Base-by-base conservation (phyloP, 2,113 vertebrate species). In the Indri indri region DNA sequence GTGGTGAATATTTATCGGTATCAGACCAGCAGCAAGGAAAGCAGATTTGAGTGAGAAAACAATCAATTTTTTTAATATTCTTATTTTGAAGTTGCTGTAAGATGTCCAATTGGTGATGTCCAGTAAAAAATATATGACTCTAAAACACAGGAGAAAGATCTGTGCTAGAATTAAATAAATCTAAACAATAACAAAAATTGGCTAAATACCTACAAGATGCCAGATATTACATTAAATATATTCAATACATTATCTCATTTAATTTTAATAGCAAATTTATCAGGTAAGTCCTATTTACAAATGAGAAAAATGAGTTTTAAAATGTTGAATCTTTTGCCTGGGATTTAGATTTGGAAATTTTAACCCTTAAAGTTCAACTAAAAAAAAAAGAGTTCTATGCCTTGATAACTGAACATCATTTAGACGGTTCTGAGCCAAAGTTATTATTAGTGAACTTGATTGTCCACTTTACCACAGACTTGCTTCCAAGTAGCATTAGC, bases 361-460 rank as follows among this genome's bases (percentile, higher is more conserved):
- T 68, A 34, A 85, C 13, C 87, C 42, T 93, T 63, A 37, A 74
- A 68, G 25, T 34, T 54, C 71, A 40, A 68, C 82, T 32, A 50
- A 6, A 23, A 34, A 23, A 30, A 45, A 20, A 82, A 87, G 14
- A 30, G 9, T 32, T n/a, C 3, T 42, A 80, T 13, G 30, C 16
- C 10, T 73, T 76, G 16, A 81, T 65, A 91, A 80, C 37, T 70
- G 92, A 86, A 86, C 37, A 87, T 40, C 70, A 88, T 71, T 97
- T 90, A 66, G n/a, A 93, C 40, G 91, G 77, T 86, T 61, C 45
- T 47, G 47, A 93, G 65, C 16, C 27, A 61, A 86, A 73, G 32
- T 50, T 91, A 40, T 66, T 94, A n/a, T 82, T 87, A 22, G 57
- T 66, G 16, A 95, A 91, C 9, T 76, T 88, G 50, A 65, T 45